A percentile compares a stretch with the other conserved stretches of the same genome.
phyloP scores from a whole-genome alignment of 2,888 invertebrate genomes.

The Atethmia centrago region DNA sequence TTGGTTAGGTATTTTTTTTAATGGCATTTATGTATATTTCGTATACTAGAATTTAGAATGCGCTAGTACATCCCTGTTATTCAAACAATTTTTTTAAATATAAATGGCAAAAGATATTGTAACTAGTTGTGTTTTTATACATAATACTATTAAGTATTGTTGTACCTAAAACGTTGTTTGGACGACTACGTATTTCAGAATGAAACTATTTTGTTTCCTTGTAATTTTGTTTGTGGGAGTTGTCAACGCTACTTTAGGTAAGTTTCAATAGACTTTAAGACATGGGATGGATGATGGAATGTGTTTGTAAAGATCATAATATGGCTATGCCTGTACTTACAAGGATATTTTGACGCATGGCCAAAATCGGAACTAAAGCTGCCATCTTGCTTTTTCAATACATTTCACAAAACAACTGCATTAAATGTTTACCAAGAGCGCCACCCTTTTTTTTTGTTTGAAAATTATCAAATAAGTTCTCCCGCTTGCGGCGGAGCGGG shows the following conservation, averaged over 20 bases:
- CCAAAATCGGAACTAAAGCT: no score
- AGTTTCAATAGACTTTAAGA: not conserved
- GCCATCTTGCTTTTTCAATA: no score
- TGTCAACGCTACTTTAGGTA: not conserved
- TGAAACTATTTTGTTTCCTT: conserved; percentile 15
- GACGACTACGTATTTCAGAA: not conserved
- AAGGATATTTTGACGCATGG: no score
- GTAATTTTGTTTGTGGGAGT: not conserved
- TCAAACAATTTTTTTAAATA: not conserved
- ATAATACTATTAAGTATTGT: not conserved
- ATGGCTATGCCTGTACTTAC: no score
- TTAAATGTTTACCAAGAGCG: no score
- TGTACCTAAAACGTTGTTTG: not conserved
- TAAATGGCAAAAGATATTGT: not conserved
- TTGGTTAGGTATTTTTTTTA: no score
- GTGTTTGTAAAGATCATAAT: not conserved
- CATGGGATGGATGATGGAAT: not conserved
- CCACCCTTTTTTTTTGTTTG: no score
- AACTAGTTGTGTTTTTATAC: not conserved
- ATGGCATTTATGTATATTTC: no score
- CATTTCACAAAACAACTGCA: no score
- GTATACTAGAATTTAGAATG: no score
- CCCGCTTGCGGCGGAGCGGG: no score
- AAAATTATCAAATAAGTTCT: no score
- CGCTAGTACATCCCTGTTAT: conserved; percentile 14